These are phyloP conservation scores for Fundulus diaphanus DNA, from an alignment of 2,797 vertebrate species.

Conservation along the genomic window DNA sequence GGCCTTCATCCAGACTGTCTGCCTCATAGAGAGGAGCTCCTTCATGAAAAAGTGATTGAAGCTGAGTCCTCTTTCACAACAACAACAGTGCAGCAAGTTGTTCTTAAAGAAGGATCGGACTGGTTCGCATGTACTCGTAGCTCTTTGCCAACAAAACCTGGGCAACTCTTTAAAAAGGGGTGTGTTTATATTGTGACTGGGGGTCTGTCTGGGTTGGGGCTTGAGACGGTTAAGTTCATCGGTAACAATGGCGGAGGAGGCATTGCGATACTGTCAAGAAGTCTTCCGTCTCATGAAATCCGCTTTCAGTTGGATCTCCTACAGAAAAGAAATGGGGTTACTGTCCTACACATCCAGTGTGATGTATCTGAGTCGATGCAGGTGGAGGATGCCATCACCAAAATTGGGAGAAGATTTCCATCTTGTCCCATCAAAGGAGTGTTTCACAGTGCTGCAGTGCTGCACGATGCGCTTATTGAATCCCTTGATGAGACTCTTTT, in stretches of 20 bases:
- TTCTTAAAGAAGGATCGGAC: constrained; percentile 62
- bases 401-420: constrained; percentile 71
- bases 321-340: constrained; percentile 63
- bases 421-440: constrained; percentile 82
- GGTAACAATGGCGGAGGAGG: constrained; percentile 79
- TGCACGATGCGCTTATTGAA: constrained; percentile 83
- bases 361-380: constrained; percentile 77
- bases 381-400: constrained; percentile 76
- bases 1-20: constrained; percentile 61
- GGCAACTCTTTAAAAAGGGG: constrained; percentile 76
- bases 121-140: constrained; percentile 68
- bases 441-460: constrained; percentile 88
- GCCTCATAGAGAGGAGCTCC: constrained; percentile 60
- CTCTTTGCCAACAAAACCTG: constrained; percentile 47
- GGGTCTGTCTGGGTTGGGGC: constrained; percentile 88
- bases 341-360: constrained; percentile 79
- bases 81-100: constrained; percentile 76
- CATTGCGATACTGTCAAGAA: constrained; percentile 85
- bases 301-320: constrained; percentile 77
- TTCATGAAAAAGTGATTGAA: constrained; percentile 48
- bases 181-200: constrained; percentile 86
- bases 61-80: constrained; percentile 81
- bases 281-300: constrained; percentile 67
- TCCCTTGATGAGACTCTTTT: constrained; percentile 79
- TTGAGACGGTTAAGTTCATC: constrained; percentile 89